Conservation (phyloP, 2,888 invertebrate genomes). For the Tetragnatha montana region DNA sequence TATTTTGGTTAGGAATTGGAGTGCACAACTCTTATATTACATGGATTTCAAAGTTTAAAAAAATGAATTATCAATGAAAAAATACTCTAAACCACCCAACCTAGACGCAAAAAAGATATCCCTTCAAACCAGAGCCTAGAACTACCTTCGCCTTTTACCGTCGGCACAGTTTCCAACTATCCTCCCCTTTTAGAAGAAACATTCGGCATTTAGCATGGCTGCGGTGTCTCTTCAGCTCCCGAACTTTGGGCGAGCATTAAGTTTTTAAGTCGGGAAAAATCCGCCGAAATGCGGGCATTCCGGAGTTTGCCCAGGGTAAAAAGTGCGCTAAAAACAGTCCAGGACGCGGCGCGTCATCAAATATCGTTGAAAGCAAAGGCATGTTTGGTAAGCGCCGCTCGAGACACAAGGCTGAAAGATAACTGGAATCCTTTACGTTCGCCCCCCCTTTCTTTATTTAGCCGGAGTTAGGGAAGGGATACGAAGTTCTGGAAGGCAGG, state of each 20-base stretch:
- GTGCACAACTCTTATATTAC: no score
- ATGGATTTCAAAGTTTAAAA: no score
- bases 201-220: background rate
- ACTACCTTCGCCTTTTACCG: no score
- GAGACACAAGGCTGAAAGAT: slow-evolving; percentile 26
- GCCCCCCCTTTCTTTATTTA: slow-evolving; percentile 41
- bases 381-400: slow-evolving; percentile 29
- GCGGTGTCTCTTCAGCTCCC: background rate
- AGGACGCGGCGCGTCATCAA: slow-evolving; percentile 38
- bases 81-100: no score
- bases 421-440: slow-evolving; percentile 36
- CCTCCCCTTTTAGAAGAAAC: background rate
- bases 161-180: no score
- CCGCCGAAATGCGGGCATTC: background rate
- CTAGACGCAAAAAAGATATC: no score
- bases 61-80: no score
- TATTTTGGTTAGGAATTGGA: no score
- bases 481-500: background rate
- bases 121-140: no score
- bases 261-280: background rate
- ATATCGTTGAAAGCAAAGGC: slow-evolving; percentile 64
- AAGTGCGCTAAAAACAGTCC: slow-evolving; percentile 26
- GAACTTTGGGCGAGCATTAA: background rate
- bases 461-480: slow-evolving; percentile 1
- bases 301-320: slow-evolving; percentile 4